Base-by-base conservation (phyloP, 2,797 vertebrate species). In the Acrossocheilus wenchowensis region DNA sequence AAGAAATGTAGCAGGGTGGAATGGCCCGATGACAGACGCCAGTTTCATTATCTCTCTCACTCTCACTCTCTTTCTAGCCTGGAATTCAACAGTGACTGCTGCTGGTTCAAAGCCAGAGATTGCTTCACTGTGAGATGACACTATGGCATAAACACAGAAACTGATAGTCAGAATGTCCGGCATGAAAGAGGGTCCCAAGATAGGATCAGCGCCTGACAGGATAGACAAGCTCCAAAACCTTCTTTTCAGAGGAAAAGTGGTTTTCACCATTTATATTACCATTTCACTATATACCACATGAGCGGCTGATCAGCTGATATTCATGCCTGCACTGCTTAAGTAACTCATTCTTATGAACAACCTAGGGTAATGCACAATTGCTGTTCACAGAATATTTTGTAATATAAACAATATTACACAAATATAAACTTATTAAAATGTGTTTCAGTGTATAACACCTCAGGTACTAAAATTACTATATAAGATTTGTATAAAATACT, bases 81-180 rank as follows among this genome's bases (percentile, higher is more conserved):
- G 91, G 86, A 93, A 93, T 93, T 92, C 77, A 41, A 86, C 75
- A 83, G 83, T 60, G 75, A 83, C 45, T 81, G 64, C n/a, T 66
- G 9, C 69, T 54, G 78, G 71, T 69, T 72, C 69, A 66, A 79
- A 74, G 72, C 68, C 80, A 87, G 82, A 45, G 74, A 87, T 83
- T 87, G 73, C 78, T 78, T 77, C 78, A 78, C 62, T 62, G 68
- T 60, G 74, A 85, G 57, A 57, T 2, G 17, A 48, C 14, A 83
- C 45, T 4, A 80, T 89, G 84, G 90, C 84, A 90, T 82, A 87
- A 88, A 45, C 52, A 66, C 36, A 79, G 26, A 81, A 60, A 72
- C 78, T 85, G 89, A 89, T 21, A 73, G 52, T 43, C 71, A 77
- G 41, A 41, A 19, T 52, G 43, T 36, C 41, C 30, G 5, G 54